Conservation (phyloP, 1,140 invertebrate genomes). For the Liolophura sinensis region DNA sequence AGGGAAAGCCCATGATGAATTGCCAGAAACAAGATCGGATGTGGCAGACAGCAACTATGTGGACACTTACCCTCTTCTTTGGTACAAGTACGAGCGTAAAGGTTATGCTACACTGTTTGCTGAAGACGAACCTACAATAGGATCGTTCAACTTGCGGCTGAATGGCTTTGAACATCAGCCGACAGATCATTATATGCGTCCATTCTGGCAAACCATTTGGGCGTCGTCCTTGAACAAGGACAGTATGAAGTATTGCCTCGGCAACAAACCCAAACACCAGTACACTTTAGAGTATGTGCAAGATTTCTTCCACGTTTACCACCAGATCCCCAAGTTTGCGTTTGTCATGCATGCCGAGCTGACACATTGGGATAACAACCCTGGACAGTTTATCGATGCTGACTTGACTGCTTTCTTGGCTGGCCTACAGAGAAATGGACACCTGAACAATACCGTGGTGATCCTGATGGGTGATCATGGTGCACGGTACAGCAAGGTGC, state of each 20-base stretch:
- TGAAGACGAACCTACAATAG: slow-evolving; percentile 49
- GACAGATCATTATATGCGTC: slow-evolving; percentile 54
- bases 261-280: slow-evolving; percentile 72
- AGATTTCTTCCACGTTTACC: slow-evolving; percentile 68
- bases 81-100: slow-evolving; percentile 39
- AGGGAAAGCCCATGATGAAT: slow-evolving; percentile 42
- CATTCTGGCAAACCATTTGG: slow-evolving; percentile 57
- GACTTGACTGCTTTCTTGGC: slow-evolving; percentile 69
- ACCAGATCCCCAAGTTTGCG: slow-evolving; percentile 74
- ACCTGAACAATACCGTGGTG: slow-evolving; percentile 56
- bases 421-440: slow-evolving; percentile 26
- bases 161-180: slow-evolving; percentile 53
- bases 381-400: slow-evolving; percentile 76
- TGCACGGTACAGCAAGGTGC: slow-evolving; percentile 67
- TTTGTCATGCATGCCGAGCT: slow-evolving; percentile 89
- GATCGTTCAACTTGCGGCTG: slow-evolving; percentile 45
- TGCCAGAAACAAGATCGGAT: slow-evolving; percentile 38
- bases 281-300: slow-evolving; percentile 70
- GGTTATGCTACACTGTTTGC: slow-evolving; percentile 51
- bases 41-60: slow-evolving; percentile 23
- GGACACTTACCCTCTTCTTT: slow-evolving; percentile 43
- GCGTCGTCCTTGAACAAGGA: slow-evolving; percentile 32
- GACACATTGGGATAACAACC: slow-evolving; percentile 87
- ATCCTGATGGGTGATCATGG: slow-evolving; percentile 60
- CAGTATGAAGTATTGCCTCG: slow-evolving; percentile 69